Base-by-base conservation (phyloP, 2,888 invertebrate genomes). In the Trachelus tabidus region DNA sequence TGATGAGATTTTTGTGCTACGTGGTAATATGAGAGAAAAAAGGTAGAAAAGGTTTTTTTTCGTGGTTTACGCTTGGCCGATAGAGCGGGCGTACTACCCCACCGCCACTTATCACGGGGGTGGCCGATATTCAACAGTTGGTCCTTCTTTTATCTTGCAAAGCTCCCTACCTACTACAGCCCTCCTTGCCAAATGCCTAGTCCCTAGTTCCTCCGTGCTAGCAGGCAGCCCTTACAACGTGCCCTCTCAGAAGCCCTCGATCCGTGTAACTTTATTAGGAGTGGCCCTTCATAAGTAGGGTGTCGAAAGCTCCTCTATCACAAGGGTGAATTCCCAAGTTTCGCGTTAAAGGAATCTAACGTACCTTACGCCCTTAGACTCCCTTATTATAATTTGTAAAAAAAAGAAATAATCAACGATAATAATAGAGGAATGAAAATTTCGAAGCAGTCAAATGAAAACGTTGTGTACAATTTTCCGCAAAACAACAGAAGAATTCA, bases 71-170 rank as follows among this genome's bases (percentile, higher is more conserved):
- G 73, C 73, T 33, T 34, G n/a, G 37, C 15, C 73, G 73, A 73
- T 31, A 56, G 23, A 11, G 37, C 23, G 56, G 73, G 37, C 35
- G 68, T 15, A 34, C 73, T 34, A 35, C 33, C 68, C 68, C 9
- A 34, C 34, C 40, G 40, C 34, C 82, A 85, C 86, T 88, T 87
- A 87, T 87, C 86, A 86, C 81, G 75, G 78, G 75, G 82, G 78
- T 83, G 84, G 86, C 84, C 88, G 89, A 89, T 89, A 88, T 90
- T 91, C 91, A 91, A 91, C 91, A 91, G 91, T 91, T 91, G 91
- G 91, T 89, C 90, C 85, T 91, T 90, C 90, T 91, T 91, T 91
- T 91, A 91, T 91, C 90, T 90, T 87, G 85, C 83, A 85, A 83
- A 88, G 89, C 87, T 85, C 84, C 81, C 83, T 84, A 87, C 84